phyloP scores from a whole-genome alignment of 30 jellyfish, hydroid and myxozoan genomes.

The Nemopilema nomurai region DNA sequence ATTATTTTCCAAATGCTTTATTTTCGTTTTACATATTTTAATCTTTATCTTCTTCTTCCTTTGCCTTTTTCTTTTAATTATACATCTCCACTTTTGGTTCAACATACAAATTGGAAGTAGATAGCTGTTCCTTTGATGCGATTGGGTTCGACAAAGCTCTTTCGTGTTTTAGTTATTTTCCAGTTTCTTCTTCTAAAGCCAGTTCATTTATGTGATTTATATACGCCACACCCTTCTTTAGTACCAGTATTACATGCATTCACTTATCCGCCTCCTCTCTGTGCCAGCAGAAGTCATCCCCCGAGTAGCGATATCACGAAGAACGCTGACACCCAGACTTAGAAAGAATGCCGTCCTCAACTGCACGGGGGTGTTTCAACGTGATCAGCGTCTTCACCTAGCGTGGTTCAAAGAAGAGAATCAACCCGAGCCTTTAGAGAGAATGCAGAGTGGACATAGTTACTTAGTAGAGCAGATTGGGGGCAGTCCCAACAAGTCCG shows the following conservation, averaged over 20 bases:
- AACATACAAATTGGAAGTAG: too few relatives aligned
- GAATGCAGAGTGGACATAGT: conserved; percentile 26
- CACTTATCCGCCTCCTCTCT: too few relatives aligned
- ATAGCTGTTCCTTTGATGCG: too few relatives aligned
- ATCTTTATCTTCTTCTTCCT: too few relatives aligned
- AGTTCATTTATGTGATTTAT: neutral
- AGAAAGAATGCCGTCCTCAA: conserved; percentile 3
- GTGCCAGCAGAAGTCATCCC: neutral
- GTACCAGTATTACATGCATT: too few relatives aligned
- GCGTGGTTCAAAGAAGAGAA: conserved; percentile 21
- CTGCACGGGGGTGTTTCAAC: conserved; percentile 41
- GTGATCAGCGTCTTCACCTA: neutral
- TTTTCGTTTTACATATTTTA: too few relatives aligned
- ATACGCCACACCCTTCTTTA: too few relatives aligned
- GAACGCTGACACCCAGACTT: conserved; percentile 9
- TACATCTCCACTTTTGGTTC: too few relatives aligned
- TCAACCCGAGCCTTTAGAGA: neutral
- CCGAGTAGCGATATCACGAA: neutral
- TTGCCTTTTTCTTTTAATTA: too few relatives aligned
- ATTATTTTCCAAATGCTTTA: too few relatives aligned
- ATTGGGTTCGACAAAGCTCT: too few relatives aligned
- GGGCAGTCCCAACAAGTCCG: neutral
- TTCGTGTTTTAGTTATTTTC: too few relatives aligned
- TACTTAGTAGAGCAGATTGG: conserved; percentile 13
- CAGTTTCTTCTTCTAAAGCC: neutral